Evolutionary conservation across 2,113 vertebrate species (phyloP).

Genomic region (Periophthalmus modestus): DNA sequence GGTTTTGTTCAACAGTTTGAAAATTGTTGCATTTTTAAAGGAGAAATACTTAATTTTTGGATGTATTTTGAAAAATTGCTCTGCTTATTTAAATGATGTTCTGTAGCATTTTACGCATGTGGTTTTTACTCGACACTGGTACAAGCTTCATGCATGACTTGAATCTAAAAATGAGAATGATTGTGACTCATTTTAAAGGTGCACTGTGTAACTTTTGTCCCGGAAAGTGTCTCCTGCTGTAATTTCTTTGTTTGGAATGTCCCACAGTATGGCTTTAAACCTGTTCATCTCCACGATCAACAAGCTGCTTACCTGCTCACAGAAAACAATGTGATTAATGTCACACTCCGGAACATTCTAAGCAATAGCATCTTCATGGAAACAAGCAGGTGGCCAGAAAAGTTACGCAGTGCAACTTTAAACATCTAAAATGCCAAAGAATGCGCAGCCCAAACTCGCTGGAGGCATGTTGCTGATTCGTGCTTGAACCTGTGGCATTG

Average conservation of each 20-base stretch:
- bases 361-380: too few relatives aligned
- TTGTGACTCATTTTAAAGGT: not conserved
- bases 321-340: too few relatives aligned
- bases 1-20: not conserved
- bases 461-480: not conserved
- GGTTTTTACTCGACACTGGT: not conserved
- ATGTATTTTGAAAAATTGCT: not conserved
- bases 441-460: not conserved
- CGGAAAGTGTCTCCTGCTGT: not conserved
- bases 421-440: conserved; percentile 47
- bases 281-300: too few relatives aligned
- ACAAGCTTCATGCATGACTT: not conserved
- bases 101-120: not conserved
- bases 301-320: too few relatives aligned
- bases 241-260: too few relatives aligned
- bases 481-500: conserved; percentile 27
- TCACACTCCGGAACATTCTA: too few relatives aligned
- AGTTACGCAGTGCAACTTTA: not conserved
- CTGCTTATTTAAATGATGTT: not conserved
- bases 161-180: conserved; percentile 9
- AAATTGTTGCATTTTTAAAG: not conserved
- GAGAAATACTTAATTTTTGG: not conserved
- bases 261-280: too few relatives aligned
- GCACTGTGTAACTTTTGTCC: not conserved
- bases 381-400: not conserved